These are phyloP conservation scores for Temnothorax ravouxi DNA, from an alignment of 2,888 invertebrate genomes.

Conservation along the genomic window DNA sequence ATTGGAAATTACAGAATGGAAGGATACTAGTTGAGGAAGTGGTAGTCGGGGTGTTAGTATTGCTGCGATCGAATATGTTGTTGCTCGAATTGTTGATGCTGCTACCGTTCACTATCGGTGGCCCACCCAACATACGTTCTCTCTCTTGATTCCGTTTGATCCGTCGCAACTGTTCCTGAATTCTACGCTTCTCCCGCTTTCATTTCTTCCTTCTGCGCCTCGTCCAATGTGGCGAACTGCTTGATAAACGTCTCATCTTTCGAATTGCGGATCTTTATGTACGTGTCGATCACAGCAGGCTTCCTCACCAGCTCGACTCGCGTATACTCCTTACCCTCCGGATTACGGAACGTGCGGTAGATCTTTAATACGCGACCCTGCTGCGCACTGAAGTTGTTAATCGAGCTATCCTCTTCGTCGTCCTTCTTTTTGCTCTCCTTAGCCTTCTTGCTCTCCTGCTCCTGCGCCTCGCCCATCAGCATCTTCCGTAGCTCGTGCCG, in stretches of 20 bases:
- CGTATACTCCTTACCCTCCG: slow-evolving; percentile 96
- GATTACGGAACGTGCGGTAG: slow-evolving; percentile 95
- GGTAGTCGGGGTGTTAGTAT: slow-evolving; percentile 76
- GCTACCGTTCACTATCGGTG: slow-evolving; percentile 44
- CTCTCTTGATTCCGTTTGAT: slow-evolving; percentile 98
- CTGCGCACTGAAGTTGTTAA: slow-evolving; percentile 81
- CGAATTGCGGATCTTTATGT: slow-evolving; percentile 97
- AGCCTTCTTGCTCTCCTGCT: slow-evolving; percentile 89
- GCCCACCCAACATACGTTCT: slow-evolving; percentile 89
- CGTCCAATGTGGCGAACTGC: slow-evolving; percentile 98
- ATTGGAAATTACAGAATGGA: slow-evolving; percentile 81
- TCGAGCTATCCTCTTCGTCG: slow-evolving; percentile 87
- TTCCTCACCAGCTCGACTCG: slow-evolving; percentile 97
- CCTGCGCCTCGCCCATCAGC: slow-evolving; percentile 92
- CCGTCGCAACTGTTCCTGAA: slow-evolving; percentile 97
- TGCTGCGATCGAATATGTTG: slow-evolving; percentile 77
- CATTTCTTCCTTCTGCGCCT: slow-evolving; percentile 99
- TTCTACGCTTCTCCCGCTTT: slow-evolving; percentile 97
- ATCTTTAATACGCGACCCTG: slow-evolving; percentile 94
- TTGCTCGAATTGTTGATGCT: slow-evolving; percentile 61
- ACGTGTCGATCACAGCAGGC: slow-evolving; percentile 98
- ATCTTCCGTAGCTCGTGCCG: slow-evolving; percentile 97
- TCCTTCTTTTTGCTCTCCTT: slow-evolving; percentile 89
- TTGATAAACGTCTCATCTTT: slow-evolving; percentile 97
- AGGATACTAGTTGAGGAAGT: slow-evolving; percentile 82